Percentiles rank a stretch among this genome's conserved stretches.
Conservation (phyloP, 2,113 vertebrate genomes). For the Tricholaema leucomelas region DNA sequence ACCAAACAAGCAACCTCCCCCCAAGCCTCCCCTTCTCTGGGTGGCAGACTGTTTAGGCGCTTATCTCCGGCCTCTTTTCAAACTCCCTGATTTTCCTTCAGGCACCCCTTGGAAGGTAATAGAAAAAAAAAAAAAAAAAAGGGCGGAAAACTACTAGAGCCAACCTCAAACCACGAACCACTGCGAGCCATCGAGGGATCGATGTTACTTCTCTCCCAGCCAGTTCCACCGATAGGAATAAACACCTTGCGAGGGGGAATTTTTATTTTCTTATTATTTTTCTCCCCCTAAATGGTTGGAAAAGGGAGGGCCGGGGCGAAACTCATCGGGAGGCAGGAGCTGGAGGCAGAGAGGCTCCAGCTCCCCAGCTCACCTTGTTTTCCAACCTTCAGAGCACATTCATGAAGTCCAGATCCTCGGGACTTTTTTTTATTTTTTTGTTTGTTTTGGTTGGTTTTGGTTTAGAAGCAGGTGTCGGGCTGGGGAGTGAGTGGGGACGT, state of each 20-base stretch:
- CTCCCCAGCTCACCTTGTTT: not conserved
- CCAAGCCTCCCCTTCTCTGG: not conserved
- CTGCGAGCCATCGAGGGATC: not conserved
- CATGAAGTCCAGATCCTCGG: not conserved
- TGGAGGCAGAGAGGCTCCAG: not conserved
- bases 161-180: not conserved
- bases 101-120: not conserved
- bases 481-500: not conserved
- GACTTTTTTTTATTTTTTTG: not conserved
- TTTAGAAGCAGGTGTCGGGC: slow-evolving; percentile 58
- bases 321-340: not conserved
- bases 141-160: not conserved
- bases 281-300: not conserved
- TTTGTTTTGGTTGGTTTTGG: not conserved
- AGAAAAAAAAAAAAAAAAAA: not conserved
- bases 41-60: not conserved
- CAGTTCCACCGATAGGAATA: not conserved
- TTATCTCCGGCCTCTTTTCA: not conserved
- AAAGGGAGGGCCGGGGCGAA: not conserved
- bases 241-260: not conserved
- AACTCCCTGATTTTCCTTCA: not conserved
- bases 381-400: not conserved
- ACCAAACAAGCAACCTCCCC: too few relatives aligned
- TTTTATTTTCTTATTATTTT: not conserved
- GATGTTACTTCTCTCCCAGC: not conserved